These are phyloP conservation scores for Phalacrocorax pelagicus DNA, from an alignment of 2,113 vertebrate genomes.

Conservation along the genomic window DNA sequence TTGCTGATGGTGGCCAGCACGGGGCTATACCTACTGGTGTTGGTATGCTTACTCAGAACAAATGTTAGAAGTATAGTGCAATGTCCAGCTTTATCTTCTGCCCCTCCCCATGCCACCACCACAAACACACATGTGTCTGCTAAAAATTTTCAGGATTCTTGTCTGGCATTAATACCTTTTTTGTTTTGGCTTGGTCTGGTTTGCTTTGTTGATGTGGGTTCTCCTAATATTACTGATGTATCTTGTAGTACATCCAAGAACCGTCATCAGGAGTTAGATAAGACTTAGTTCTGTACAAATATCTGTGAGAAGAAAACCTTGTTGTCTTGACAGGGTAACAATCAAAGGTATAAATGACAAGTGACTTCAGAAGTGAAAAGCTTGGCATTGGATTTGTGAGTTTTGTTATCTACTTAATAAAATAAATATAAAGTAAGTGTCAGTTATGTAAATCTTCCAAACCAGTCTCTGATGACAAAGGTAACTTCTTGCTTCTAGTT, in stretches of 20 bases:
- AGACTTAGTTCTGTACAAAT: background rate
- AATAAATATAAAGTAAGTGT: background rate
- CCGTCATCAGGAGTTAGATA: background rate
- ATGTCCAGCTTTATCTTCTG: background rate
- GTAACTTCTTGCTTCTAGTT: background rate
- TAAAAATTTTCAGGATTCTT: background rate
- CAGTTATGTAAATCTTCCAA: background rate
- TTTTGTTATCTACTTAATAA: background rate
- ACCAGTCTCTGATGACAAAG: background rate
- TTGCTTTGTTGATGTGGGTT: background rate
- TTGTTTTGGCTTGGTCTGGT: fast-evolving
- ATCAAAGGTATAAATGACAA: background rate
- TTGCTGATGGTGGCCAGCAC: background rate
- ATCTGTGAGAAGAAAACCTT: background rate
- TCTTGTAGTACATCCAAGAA: background rate
- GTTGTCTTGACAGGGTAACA: background rate
- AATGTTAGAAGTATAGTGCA: background rate
- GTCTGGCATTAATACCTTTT: background rate
- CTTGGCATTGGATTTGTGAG: background rate
- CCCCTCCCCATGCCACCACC: background rate
- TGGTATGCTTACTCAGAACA: background rate
- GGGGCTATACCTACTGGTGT: fast-evolving
- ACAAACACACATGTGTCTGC: background rate
- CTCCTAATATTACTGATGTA: background rate
- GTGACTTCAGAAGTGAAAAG: background rate